These are phyloP conservation scores for Colletes gigas DNA, from an alignment of 1,140 invertebrate genomes.

Conservation along the genomic window DNA sequence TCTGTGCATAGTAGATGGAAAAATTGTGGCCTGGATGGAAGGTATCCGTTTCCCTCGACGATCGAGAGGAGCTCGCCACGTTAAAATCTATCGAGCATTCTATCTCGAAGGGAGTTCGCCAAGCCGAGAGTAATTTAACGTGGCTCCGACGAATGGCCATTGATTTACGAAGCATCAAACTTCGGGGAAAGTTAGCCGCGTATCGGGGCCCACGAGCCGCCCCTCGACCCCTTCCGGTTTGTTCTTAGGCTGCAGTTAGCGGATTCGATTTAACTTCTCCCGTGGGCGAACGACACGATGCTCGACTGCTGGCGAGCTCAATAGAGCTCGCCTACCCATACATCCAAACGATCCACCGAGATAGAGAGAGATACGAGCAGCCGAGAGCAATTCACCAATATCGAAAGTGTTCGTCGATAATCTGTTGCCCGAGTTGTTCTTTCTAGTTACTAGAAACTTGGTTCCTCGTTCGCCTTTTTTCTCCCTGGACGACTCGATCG, in stretches of 20 bases:
- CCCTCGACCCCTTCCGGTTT: conserved; percentile 54
- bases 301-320: conserved; percentile 50
- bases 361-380: conserved; percentile 34
- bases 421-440: conserved; percentile 50
- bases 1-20: neutral
- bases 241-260: conserved; percentile 73
- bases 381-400: conserved; percentile 72
- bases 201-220: conserved; percentile 48
- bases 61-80: neutral
- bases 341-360: conserved; percentile 23
- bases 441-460: conserved; percentile 51
- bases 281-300: conserved; percentile 58
- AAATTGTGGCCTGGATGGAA: conserved; percentile 2
- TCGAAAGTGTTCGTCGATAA: conserved; percentile 72
- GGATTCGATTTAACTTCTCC: conserved; percentile 77
- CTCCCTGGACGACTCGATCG: neutral
- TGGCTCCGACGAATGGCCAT: conserved; percentile 69
- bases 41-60: too few species aligned
- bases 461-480: conserved; percentile 44
- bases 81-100: conserved; percentile 29
- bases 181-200: conserved; percentile 68
- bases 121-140: conserved; percentile 69
- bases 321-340: neutral
- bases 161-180: conserved; percentile 72
- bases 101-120: conserved; percentile 26